Evolutionary conservation across 2,113 vertebrate species (phyloP).

Genomic region (Sminthopsis crassicaudata): DNA sequence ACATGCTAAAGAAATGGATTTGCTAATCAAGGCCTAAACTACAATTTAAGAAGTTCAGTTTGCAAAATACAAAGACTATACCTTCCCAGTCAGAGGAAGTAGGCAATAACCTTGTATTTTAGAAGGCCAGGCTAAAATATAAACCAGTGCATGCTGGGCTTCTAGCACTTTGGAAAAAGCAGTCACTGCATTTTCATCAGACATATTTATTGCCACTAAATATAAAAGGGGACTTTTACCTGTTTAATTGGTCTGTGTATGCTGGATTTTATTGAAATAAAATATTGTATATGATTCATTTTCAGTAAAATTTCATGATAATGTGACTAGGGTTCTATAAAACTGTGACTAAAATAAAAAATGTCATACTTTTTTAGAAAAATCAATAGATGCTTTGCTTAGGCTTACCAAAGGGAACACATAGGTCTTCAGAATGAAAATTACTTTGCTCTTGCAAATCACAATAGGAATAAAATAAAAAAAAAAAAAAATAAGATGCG

Average conservation of each 20-base stretch:
- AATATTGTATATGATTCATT: neutral
- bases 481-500: no score
- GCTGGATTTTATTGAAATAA: constrained; percentile 4
- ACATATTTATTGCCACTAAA: neutral
- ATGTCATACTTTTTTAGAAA: neutral
- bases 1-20: constrained; percentile 12
- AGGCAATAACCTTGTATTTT: neutral
- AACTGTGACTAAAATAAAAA: constrained; percentile 4
- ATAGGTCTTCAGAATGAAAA: neutral
- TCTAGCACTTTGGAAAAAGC: constrained; percentile 11
- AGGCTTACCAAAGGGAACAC: neutral
- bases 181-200: neutral
- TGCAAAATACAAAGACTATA: constrained; percentile 4
- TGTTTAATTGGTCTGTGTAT: constrained; percentile 7
- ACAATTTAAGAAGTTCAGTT: neutral
- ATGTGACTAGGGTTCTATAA: neutral
- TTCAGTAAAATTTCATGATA: constrained; percentile 2
- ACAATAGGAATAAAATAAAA: neutral
- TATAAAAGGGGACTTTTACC: neutral
- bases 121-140: neutral
- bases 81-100: constrained; percentile 14
- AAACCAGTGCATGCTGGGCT: neutral
- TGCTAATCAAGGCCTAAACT: constrained; percentile 7
- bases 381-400: neutral
- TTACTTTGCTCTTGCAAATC: neutral